Conservation (phyloP, 2,113 vertebrate genomes). For the Ptilorrhoa leucosticta region DNA sequence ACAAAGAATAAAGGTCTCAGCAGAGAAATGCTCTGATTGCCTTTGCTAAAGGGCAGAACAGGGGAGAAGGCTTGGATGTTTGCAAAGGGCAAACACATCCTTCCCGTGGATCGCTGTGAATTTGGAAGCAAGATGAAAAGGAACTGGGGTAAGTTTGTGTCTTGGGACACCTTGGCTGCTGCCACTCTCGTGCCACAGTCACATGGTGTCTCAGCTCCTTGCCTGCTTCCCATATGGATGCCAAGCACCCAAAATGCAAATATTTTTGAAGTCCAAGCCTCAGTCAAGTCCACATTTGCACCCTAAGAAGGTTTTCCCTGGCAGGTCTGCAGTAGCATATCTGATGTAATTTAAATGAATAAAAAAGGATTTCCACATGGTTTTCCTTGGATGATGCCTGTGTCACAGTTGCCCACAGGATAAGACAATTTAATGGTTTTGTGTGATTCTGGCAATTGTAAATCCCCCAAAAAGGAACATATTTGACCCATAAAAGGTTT, state of each 20-base stretch:
- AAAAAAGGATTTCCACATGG: background rate
- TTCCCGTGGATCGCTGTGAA: accelerated
- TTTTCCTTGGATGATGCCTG: background rate
- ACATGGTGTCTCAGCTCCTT: background rate
- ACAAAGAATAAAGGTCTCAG: background rate
- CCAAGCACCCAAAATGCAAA: background rate
- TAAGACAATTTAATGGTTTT: background rate
- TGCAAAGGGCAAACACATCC: background rate
- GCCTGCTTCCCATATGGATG: background rate
- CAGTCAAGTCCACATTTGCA: background rate
- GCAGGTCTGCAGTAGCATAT: background rate
- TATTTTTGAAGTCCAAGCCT: background rate
- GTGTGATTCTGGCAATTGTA: background rate
- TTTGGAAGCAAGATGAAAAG: background rate
- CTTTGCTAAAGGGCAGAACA: background rate
- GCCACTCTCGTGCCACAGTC: background rate
- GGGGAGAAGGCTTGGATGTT: background rate
- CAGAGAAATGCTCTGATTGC: background rate
- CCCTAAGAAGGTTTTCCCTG: background rate
- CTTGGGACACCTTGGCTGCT: background rate
- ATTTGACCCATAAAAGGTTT: background rate
- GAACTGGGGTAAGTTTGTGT: background rate
- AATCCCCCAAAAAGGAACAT: background rate
- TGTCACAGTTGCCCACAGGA: background rate
- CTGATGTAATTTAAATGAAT: background rate